These are phyloP conservation scores for Intellagama lesueurii DNA, from an alignment of 2,797 vertebrate species.

Conservation along the genomic window DNA sequence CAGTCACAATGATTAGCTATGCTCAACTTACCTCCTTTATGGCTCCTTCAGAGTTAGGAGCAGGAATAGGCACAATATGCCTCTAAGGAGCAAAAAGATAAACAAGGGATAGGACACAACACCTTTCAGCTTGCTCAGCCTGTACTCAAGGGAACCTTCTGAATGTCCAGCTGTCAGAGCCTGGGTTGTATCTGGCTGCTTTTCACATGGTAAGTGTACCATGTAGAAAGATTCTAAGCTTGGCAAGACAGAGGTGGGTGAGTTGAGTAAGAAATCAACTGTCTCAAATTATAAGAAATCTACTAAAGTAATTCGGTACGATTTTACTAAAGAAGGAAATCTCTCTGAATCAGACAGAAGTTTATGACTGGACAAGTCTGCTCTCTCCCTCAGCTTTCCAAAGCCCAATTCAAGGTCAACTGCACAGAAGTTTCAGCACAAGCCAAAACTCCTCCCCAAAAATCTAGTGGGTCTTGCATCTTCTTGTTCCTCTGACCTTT, in stretches of 20 bases:
- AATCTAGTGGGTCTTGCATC: background rate
- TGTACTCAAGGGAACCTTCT: background rate
- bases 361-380: background rate
- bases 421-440: background rate
- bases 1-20: background rate
- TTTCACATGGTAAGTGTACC: background rate
- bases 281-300: too few species aligned
- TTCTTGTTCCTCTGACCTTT: background rate
- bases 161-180: background rate
- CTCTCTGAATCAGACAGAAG: background rate
- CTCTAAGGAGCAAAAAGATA: background rate
- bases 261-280: too few species aligned
- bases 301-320: too few species aligned
- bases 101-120: too few species aligned
- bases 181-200: background rate
- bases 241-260: background rate
- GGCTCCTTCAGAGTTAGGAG: too few species aligned
- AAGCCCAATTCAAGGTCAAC: background rate
- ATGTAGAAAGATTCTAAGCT: background rate
- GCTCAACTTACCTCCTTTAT: background rate
- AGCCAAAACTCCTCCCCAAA: background rate
- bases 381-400: background rate
- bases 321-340: too few species aligned
- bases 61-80: background rate
- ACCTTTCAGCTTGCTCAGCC: too few species aligned